A percentile compares a stretch with the other conserved stretches of the same genome.
Evolutionary conservation across 2,113 vertebrate species (phyloP).

Genomic region (Mesocricetus auratus): DNA sequence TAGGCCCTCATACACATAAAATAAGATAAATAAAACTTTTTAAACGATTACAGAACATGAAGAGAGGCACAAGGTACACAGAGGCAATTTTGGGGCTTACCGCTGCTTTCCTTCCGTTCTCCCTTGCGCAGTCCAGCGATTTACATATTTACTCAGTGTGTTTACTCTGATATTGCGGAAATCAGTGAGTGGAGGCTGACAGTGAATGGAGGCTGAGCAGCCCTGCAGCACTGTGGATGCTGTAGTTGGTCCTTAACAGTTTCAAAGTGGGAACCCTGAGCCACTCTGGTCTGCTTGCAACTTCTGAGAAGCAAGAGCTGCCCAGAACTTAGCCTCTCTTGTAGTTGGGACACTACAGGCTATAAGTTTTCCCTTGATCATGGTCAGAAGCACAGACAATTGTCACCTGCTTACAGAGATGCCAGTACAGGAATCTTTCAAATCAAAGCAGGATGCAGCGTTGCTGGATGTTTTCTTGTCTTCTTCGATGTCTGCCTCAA

Average conservation of each 20-base stretch:
- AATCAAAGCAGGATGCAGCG: neutral
- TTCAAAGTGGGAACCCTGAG: slow-evolving; percentile 46
- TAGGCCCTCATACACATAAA: too few species aligned
- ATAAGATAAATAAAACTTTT: neutral
- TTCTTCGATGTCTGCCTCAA: slow-evolving; percentile 29
- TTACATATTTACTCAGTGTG: slow-evolving; percentile 37
- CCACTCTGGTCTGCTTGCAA: neutral
- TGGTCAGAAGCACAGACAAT: neutral
- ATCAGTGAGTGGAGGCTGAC: neutral
- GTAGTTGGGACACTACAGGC: neutral
- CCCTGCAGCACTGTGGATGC: neutral
- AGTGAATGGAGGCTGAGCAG: neutral
- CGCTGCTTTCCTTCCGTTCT: slow-evolving; percentile 17
- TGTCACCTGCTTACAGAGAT: neutral
- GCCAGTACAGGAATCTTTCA: neutral
- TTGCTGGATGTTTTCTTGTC: neutral
- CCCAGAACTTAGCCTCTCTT: neutral
- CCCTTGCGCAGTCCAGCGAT: neutral
- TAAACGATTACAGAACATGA: neutral
- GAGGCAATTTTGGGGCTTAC: neutral
- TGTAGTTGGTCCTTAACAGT: neutral
- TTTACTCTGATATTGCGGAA: slow-evolving; percentile 32
- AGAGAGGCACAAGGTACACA: neutral
- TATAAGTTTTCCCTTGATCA: neutral
- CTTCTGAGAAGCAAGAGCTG: neutral